Evolutionary conservation across 2,797 vertebrate species (phyloP).

Genomic region (Peromyscus attwateri): DNA sequence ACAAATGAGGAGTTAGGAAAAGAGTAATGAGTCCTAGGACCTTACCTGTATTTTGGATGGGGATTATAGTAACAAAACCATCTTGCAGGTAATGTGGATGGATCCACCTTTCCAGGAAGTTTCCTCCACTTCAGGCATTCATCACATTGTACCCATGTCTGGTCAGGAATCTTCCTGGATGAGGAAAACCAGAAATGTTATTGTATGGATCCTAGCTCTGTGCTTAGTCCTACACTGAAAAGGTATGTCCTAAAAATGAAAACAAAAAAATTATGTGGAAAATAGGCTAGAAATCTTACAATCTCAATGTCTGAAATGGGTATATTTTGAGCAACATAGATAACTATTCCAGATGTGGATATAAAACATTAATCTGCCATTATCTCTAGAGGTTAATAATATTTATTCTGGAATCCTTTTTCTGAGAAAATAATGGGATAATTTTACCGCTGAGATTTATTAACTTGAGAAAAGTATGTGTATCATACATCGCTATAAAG

Average conservation of each 20-base stretch:
- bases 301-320: conserved; percentile 18
- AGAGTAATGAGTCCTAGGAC: conserved; percentile 20
- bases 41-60: conserved; percentile 88
- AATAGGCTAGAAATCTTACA: conserved; percentile 20
- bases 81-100: conserved; percentile 85
- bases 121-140: conserved; percentile 92
- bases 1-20: conserved; percentile 25
- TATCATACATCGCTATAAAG: conserved; percentile 41
- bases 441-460: conserved; percentile 61
- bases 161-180: conserved; percentile 84
- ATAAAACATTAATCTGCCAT: conserved; percentile 49
- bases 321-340: conserved; percentile 48
- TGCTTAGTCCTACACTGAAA: conserved; percentile 53
- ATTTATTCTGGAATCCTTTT: conserved; percentile 49
- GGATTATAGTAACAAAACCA: conserved; percentile 91
- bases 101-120: conserved; percentile 85
- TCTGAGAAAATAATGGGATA: conserved; percentile 56
- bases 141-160: conserved; percentile 91
- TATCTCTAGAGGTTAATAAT: conserved; percentile 45
- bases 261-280: conserved; percentile 27
- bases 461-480: conserved; percentile 32
- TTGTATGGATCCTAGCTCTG: background rate
- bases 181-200: conserved; percentile 63
- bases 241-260: background rate
- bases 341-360: conserved; percentile 27